Base-by-base conservation (phyloP, 1,140 invertebrate genomes). In the Bombus difficillimus region DNA sequence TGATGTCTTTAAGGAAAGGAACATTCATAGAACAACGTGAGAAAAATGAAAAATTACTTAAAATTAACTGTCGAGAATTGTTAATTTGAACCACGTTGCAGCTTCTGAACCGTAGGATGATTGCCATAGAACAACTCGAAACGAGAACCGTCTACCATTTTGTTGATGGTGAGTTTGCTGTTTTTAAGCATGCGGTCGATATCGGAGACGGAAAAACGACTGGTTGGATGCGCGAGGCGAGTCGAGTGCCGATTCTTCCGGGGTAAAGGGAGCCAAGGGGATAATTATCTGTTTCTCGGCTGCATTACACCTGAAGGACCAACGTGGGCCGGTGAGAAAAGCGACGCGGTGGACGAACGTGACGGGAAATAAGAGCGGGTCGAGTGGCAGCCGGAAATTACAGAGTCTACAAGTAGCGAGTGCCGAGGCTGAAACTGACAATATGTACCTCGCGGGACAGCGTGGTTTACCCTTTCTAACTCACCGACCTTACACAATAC, bases 331-430 rank as follows among this genome's bases (percentile, higher is more conserved):
- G 83, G 86, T 86, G 89, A 90, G 88, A 85, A 88, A 85, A 59
- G 87, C 89, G 86, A 86, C 88, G 86, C 86, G 91, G 79, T 88
- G 77, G 90, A 68, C 78, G 90, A 90, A 94, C 94, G 93, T 94
- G 93, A 94, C 93, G 92, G 93, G 93, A 94, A 94, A 94, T 94
- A 94, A 94, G 93, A 94, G 92, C 92, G 92, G 92, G 92, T 88
- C 93, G 92, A 94, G 92, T 91, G 92, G 91, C 90, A 93, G 90
- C 90, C 92, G 94, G 93, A 94, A 94, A 94, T 94, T 94, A 93
- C 93, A 92, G 91, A 91, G 92, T 93, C 90, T 90, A 89, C 88
- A 86, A 79, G 83, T 75, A 82, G 83, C 84, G 68, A 81, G 73
- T 47, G 83, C 69, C 89, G 73, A 82, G 80, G 81, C 62, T 88